Evolutionary conservation across 2,113 vertebrate genomes (phyloP), one percentile per base, ranked within the genome.

Genomic region (Cavia aperea): DNA sequence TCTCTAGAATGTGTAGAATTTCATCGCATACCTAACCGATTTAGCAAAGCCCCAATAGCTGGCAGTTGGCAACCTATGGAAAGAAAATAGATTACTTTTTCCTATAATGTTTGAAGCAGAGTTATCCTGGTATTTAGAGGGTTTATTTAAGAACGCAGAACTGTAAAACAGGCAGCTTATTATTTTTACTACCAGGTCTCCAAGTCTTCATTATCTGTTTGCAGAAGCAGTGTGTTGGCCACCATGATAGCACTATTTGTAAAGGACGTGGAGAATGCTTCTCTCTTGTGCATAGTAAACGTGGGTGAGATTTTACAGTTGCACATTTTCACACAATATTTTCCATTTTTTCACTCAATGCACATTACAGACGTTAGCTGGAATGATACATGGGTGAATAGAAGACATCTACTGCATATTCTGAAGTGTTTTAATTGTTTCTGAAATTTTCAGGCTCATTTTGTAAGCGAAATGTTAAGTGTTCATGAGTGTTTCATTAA

Each of bases 141-240:
- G 83, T 97, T 96, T 95, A 93, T 97, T 95, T 92, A 73, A 95
- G 89, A 88, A 86, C 63, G 54, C 21, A 62, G 88, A 78, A 70
- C 13, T 92, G 63, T 93, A 23, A 88, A 94, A 92, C 84, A 54
- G 73, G 84, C 91, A 95, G 65, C 49, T 96, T 96, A 94, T 97
- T 95, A 95, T 92, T 96, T 97, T 94, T 90, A 90, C 86, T 92
- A 90, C 63, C 96, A 81, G 46, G 84, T 84, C 86, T 97, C 79
- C 96, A 81, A 1, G 90, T 83, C 89, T 91, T 97, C 96, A 96
- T 97, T 97, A 91, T 96, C 46, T 78, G 72, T 94, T 96, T 94
- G 94, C 4, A 83, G 92, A 96, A 82, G 26, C 96, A 66, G 62
- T 63, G 86, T 51, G 39, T 86, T 92, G 95, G 65, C 94, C 95